phyloP scores from a whole-genome alignment of 2,888 invertebrate genomes.

The Flexamia atlantica region DNA sequence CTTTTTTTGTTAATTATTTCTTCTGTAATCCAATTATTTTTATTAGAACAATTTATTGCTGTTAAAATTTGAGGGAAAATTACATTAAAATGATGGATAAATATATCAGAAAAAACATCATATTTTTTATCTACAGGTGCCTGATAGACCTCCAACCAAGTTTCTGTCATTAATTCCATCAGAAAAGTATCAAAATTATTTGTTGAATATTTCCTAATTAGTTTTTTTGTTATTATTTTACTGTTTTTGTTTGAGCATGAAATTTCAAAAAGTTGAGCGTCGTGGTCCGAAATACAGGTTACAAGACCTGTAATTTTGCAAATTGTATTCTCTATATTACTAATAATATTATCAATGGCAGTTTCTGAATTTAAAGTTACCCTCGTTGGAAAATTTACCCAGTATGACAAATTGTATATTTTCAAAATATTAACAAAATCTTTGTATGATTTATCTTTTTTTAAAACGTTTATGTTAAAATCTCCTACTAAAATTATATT shows the following conservation, averaged over 20 bases:
- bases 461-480: neutral
- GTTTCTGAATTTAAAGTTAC: constrained; percentile 1
- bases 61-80: too few species aligned
- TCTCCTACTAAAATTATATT: neutral
- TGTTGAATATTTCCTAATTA: too few species aligned
- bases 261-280: constrained; percentile 21
- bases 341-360: constrained; percentile 30
- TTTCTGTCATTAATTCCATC: too few species aligned
- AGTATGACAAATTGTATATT: neutral
- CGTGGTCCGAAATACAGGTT: neutral
- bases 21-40: neutral
- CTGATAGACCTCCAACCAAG: too few species aligned
- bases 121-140: too few species aligned
- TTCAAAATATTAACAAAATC: constrained; percentile 15
- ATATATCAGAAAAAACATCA: too few species aligned
- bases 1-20: neutral
- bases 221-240: too few species aligned
- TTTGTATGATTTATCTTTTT: neutral
- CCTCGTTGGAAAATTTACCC: constrained; percentile 20
- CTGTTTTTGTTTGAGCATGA: too few species aligned
- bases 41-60: neutral
- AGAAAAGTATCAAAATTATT: too few species aligned
- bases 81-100: too few species aligned
- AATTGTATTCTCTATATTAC: neutral
- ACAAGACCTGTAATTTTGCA: constrained; percentile 5